Evolutionary conservation across 2,888 invertebrate species (phyloP), one percentile per base, ranked within the genome.

Genomic region (Monochamus alternatus): DNA sequence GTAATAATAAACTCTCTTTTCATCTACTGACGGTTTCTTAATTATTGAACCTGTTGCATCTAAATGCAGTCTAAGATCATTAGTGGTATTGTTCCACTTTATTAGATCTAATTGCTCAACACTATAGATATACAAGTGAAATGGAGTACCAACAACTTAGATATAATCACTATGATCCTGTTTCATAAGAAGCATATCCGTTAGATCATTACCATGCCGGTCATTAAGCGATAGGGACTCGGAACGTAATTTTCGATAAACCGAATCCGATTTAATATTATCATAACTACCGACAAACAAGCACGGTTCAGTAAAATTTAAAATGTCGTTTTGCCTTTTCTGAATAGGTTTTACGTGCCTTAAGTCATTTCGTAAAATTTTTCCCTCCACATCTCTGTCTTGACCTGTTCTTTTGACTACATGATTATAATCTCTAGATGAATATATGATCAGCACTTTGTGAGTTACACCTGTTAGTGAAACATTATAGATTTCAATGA

Each of bases 251-350:
- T 38, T 32, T 62, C 32, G 10, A 38, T 62, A 62, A 38, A 62
- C 62, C n/a, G 62, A 14, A 38, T 62, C 62, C n/a, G 62, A 62
- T 38, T 38, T 62, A 12, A 62, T 62, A 12, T 12, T 38, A 60
- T 60, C 60, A 7, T 10, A 62, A 62, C 38, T 62, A n/a, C 38
- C 38, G 1, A 30, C 30, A 3, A 9, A 9, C 5, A 59, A 59
- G 31, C 2, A 31, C 59, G 8, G 59, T 30, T 30, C 5, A 59
- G 30, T 5, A 30, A 59, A 22, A 9, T 10, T 32, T 62, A 38
- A 38, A 38, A 62, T n/a, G 5, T 38, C 38, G 5, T 38, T n/a
- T 43, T 62, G 12, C 10, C 10, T 10, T 59, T 59, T 3, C n/a
- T 62, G 62, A 62, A 55, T 14, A 10, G 62, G 62, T 43, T 62